Conservation (phyloP, 1,140 invertebrate genomes). For the Lanistes nyassanus region DNA sequence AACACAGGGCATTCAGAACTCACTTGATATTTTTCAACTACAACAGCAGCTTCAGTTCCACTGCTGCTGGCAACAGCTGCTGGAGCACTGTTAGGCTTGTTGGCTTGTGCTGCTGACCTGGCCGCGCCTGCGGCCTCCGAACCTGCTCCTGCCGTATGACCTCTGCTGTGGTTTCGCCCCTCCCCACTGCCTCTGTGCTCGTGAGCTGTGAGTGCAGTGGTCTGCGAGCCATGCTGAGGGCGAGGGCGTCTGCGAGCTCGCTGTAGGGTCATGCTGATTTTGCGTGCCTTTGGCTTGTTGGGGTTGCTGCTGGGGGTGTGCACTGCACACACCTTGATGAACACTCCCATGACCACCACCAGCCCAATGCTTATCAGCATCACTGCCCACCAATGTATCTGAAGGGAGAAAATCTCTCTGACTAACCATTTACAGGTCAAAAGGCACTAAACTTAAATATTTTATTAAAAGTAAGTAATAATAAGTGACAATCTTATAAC, state of each 20-base stretch:
- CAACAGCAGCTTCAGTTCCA: slow-evolving; percentile 10
- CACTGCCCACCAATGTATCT: slow-evolving; percentile 98
- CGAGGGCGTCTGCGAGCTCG: slow-evolving; percentile 30
- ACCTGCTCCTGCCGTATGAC: not conserved
- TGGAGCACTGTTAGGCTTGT: not conserved
- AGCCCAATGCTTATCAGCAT: slow-evolving; percentile 90
- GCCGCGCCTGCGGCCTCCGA: not conserved
- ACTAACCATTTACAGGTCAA: too few species aligned
- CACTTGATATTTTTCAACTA: slow-evolving; percentile 22
- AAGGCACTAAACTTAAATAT: too few species aligned
- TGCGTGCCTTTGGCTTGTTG: slow-evolving; percentile 58
- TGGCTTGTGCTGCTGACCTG: not conserved
- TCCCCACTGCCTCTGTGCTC: not conserved
- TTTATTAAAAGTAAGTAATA: too few species aligned
- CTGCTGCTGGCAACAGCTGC: not conserved
- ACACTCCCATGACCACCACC: slow-evolving; percentile 96
- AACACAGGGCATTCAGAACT: not conserved
- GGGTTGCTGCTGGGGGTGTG: slow-evolving; percentile 98
- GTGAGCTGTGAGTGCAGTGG: slow-evolving; percentile 12
- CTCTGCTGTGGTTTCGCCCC: not conserved
- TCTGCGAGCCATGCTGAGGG: not conserved
- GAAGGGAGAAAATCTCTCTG: slow-evolving; percentile 46
- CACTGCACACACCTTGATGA: slow-evolving; percentile 99
- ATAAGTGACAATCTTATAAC: too few species aligned
- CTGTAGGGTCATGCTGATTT: slow-evolving; percentile 47